A percentile compares a stretch with the other conserved stretches of the same genome.
phyloP scores from a whole-genome alignment of 92 coral and sea anemone genomes.

The Palythoa caribaeorum region DNA sequence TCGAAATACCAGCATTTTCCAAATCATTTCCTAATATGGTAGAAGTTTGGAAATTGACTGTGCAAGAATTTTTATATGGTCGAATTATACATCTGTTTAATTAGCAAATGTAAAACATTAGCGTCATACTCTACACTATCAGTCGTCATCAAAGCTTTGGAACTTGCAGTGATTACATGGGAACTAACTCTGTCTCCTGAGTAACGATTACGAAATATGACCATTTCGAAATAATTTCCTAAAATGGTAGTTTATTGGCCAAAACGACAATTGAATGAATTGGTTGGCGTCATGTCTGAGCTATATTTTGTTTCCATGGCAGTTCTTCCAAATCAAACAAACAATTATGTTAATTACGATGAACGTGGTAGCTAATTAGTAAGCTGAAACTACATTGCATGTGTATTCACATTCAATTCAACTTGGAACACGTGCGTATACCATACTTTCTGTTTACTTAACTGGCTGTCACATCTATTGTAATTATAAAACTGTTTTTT shows the following conservation, averaged over 20 bases:
- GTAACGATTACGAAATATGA: background rate
- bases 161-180: background rate
- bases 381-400: too few species aligned
- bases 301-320: conserved; percentile 7
- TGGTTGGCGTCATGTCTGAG: background rate
- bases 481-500: too few species aligned
- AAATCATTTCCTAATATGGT: background rate
- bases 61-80: background rate
- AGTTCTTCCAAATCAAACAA: background rate
- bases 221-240: background rate
- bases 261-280: background rate
- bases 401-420: too few species aligned
- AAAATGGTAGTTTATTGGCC: background rate
- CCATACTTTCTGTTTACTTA: too few species aligned
- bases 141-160: background rate
- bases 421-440: too few species aligned
- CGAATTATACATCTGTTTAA: background rate
- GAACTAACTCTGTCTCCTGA: background rate
- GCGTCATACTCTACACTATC: background rate
- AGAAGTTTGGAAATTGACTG: background rate
- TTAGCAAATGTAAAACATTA: background rate
- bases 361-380: too few species aligned
- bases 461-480: too few species aligned
- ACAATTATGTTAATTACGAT: too few species aligned
- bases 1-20: background rate